Evolutionary conservation across 2,113 vertebrate species (phyloP), one percentile per base, ranked within the genome.

Genomic region (Stigmatopora argus): DNA sequence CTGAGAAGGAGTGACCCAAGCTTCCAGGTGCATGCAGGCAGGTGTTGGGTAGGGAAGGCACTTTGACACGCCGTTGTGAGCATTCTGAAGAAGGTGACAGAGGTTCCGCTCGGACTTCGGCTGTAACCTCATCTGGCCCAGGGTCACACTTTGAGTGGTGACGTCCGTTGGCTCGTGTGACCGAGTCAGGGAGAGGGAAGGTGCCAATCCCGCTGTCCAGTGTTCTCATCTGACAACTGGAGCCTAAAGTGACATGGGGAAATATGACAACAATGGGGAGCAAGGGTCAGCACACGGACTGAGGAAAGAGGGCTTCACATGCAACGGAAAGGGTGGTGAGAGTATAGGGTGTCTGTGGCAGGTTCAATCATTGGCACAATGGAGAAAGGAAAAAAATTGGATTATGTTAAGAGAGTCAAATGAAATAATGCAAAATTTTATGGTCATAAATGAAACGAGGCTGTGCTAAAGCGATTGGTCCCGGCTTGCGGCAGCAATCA

Each of bases 131-230:
- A 10, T 44, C 90, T 7, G 87, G 80, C 19, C 88, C 44, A 65
- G 90, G 77, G 7, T 93, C 91, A 15, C 92, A 89, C 68, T 90
- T 93, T 57, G 92, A 85, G 15, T 83, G 0, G 56, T 93, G 90
- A 17, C 94, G 83, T 59, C 90, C 89, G 0, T 80, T 52, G 7
- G 89, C 88, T 12, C 93, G 90, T 64, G 73, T 90, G 71, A 92
- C 92, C 0, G 95, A 92, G 75, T 95, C 94, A 0, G 94, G 93
- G 64, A 94, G 93, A 1, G 94, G 94, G 75, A 96, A 96, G 68
- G 95, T 96, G 72, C 95, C 95, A 5, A 97, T 96, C n/a, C 95
- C 95, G 0, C 95, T 97, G 92, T 97, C 95, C 84, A 97, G 68
- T 0, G 95, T 97, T 82, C 95, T 90, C 92, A 94, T 97, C 91